Base-by-base conservation (phyloP, 2,113 vertebrate genomes). In the Hirundichthys speculiger region DNA sequence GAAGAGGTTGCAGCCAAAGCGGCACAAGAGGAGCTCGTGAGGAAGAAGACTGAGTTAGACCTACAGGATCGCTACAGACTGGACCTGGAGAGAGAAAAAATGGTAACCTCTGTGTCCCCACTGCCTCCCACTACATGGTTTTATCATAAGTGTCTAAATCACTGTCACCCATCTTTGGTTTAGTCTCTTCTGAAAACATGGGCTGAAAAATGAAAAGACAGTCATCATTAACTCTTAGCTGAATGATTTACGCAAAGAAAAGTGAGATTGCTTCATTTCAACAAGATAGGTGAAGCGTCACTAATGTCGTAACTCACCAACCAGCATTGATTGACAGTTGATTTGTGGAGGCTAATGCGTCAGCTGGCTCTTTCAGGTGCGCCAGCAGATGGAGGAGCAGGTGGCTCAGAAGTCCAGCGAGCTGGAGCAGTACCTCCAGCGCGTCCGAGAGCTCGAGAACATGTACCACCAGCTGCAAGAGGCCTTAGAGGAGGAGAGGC, bases 321-420 rank as follows among this genome's bases (percentile, higher is more conserved):
- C 4, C 7, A 34, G 30, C 7, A 34, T 10, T 34, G 30, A 34
- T 34, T 34, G 3, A 27, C 6, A 27, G 3, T 27, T 27, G 25
- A 34, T 34, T 8, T 27, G 30, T 3, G 30, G 9, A 7, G 30
- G 30, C 30, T 34, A 34, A 34, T 34, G n/a, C n/a, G 9, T 45
- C 7, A 8, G 41, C 5, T 41, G 40, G 1, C n/a, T 55, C 62
- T 16, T 66, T 73, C 80, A 99, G 97, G 94, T 96, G 46, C 95
- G 96, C 73, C 95, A 94, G 82, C 92, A 98, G 90, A 97, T 98
- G 96, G 96, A 99, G 84, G 93, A 95, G 74, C 91, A 98, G 87
- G 93, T 99, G 73, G 96, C 95, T 41, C 95, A 98, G 87, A 98
- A 98, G 81, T 95, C 96, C 27, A 94, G 89, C n/a, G 96, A 99